phyloP scores from a whole-genome alignment of 2,888 invertebrate species.

The Drosophila lacicola region DNA sequence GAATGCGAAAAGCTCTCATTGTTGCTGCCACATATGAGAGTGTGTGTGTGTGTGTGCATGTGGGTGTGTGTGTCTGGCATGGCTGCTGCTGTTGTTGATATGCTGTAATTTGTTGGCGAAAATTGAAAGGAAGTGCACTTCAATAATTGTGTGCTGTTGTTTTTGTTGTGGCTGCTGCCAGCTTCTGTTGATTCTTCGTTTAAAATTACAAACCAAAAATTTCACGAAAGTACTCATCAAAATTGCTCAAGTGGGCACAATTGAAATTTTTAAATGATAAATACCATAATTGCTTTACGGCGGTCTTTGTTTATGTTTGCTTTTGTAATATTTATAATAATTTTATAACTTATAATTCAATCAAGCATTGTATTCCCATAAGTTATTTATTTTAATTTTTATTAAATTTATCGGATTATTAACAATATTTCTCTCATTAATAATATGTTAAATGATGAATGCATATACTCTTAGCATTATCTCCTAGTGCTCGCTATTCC shows the following conservation, averaged over 20 bases:
- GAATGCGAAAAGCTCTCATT: constrained; percentile 21
- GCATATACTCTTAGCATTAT: no score
- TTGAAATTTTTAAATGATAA: constrained; percentile 7
- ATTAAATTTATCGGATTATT: no score
- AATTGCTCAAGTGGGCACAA: constrained; percentile 5
- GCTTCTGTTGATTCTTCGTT: constrained; percentile 17
- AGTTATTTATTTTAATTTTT: no score
- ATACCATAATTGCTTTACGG: neutral
- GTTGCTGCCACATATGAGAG: constrained; percentile 12
- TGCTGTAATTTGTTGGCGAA: constrained; percentile 69
- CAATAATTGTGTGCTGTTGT: constrained; percentile 59
- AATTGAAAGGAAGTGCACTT: constrained; percentile 80
- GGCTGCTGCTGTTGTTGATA: constrained; percentile 54
- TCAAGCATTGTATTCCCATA: no score
- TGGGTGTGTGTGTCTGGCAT: constrained; percentile 9
- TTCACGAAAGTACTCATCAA: neutral
- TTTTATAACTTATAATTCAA: no score
- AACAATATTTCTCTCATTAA: no score
- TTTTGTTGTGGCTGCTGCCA: constrained; percentile 10
- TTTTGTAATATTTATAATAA: neutral
- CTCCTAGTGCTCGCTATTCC: no score
- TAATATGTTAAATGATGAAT: no score
- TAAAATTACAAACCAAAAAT: constrained; percentile 15
- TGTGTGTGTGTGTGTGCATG: neutral
- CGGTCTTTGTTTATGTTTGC: no score